Base-by-base conservation (phyloP, 1,140 invertebrate species). In the Drosophila eugracilis region DNA sequence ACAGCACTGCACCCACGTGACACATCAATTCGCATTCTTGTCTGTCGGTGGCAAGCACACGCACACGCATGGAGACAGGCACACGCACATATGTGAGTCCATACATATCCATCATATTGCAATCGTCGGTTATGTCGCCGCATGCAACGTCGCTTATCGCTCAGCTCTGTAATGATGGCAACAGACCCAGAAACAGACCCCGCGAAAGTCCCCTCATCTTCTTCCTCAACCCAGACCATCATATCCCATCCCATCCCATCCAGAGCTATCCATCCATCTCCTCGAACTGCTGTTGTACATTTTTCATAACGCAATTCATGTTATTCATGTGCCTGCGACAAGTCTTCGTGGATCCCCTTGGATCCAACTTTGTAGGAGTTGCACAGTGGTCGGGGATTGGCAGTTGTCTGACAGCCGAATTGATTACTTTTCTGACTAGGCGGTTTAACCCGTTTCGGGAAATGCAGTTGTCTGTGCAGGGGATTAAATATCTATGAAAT, bases 131-230 rank as follows among this genome's bases (percentile, higher is more conserved):
- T 83, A 62, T 75, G 86, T 77, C 86, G 69, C 67, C 67, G 60
- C 86, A 89, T 86, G 86, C 66, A 86, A 80, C 85, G 76, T 83
- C 78, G 84, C 84, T 89, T 89, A 89, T 89, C 85, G 85, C 72
- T 89, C 84, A 89, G 60, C 84, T 78, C 52, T 79, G 59, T 79
- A 89, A 89, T 89, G 84, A 89, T 84, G 77, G 78, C 72, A 60
- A 45, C 76, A 62, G 32, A 37, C 32, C 54, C 44, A 26, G 26
- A 49, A 41, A 60, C n/a, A 30, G 24, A 22, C 22, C 22, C 41
- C 54, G n/a, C 36, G 5, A 41, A 67, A 19, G 32, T 17, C 30
- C 28, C 17, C 36, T 15, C 24, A 42, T 50, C n/a, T 21, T 48
- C 53, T 14, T 50, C 30, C 19, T 6, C 41, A 6, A 21, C 14